A percentile compares a stretch with the other conserved stretches of the same genome.
Evolutionary conservation across 1,140 invertebrate genomes (phyloP).

Genomic region (Plectus sambesii): DNA sequence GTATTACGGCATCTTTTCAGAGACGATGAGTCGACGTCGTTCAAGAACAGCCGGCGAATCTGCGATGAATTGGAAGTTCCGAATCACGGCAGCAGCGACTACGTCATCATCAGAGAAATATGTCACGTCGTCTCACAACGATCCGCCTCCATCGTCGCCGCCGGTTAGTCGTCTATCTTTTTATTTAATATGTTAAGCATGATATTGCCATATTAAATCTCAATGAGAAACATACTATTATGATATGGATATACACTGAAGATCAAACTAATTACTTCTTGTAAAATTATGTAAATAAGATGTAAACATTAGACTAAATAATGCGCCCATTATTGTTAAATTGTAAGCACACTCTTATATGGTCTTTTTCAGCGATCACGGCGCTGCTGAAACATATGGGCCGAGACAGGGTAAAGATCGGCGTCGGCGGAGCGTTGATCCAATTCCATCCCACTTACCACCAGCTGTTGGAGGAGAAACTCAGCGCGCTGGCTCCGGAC

Average conservation of each 20-base stretch:
- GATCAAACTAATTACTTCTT: background rate
- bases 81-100: conserved; percentile 40
- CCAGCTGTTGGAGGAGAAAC: conserved; percentile 32
- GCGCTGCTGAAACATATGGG: conserved; percentile 40
- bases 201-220: too few relatives aligned
- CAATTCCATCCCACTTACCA: conserved; percentile 45
- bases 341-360: background rate
- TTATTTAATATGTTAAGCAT: conserved; percentile 7
- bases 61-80: conserved; percentile 44
- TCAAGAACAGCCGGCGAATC: conserved; percentile 39
- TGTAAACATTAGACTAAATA: too few relatives aligned
- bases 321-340: conserved; percentile 13
- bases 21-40: conserved; percentile 33
- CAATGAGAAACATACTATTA: too few relatives aligned
- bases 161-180: conserved; percentile 26
- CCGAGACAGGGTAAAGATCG: conserved; percentile 34
- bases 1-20: too few relatives aligned
- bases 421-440: conserved; percentile 43
- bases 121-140: conserved; percentile 39
- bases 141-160: conserved; percentile 42
- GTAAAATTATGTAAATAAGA: too few relatives aligned
- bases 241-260: conserved; percentile 2
- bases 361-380: conserved; percentile 32
- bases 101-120: conserved; percentile 38
- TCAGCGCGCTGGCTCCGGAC: conserved; percentile 34